Conservation (phyloP, 1,140 invertebrate genomes). For the Bicyclus anynana region DNA sequence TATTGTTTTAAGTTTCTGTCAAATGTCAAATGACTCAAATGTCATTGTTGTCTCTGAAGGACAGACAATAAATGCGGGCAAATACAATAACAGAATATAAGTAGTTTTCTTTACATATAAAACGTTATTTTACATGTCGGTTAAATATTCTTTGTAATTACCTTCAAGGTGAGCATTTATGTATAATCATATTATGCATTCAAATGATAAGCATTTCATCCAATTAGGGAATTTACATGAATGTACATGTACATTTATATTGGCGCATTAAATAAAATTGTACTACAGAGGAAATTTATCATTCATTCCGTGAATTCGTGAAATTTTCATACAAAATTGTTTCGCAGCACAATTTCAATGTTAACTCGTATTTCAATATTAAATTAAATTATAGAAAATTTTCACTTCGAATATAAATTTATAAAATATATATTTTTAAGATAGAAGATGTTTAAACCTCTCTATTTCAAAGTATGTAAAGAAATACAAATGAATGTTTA, state of each 20-base stretch:
- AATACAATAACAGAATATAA: no score
- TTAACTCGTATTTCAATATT: background rate
- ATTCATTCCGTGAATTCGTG: background rate
- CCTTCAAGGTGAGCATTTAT: background rate
- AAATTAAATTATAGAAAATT: background rate
- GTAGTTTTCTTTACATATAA: no score
- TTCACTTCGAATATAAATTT: background rate
- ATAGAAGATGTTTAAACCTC: no score
- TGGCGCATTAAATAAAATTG: background rate
- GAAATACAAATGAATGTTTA: no score
- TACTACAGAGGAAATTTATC: background rate
- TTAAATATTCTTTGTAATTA: background rate
- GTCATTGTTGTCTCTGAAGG: no score
- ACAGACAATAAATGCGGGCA: no score
- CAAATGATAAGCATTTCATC: conserved; percentile 5
- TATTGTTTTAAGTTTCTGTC: no score
- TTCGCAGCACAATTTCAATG: background rate
- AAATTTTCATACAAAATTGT: conserved; percentile 2
- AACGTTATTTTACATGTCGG: no score
- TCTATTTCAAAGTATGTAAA: no score
- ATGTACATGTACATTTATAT: background rate
- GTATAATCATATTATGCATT: background rate
- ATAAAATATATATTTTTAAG: background rate
- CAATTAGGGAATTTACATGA: background rate
- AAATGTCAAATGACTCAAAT: no score